Evolutionary conservation across 2,888 invertebrate genomes (phyloP).

Genomic region (Acronicta leporina): DNA sequence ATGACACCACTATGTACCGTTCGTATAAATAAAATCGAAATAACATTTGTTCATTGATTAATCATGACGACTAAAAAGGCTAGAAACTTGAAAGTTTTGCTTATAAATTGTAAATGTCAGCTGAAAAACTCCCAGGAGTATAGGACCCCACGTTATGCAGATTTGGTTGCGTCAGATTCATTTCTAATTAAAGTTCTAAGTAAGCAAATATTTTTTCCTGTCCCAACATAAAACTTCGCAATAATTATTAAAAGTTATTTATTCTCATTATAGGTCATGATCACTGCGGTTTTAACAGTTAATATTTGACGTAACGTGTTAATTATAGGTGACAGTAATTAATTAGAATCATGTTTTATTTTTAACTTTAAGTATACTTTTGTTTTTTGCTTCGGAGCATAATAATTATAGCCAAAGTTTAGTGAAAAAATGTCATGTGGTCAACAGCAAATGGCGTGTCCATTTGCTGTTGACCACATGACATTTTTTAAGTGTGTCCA

Average conservation of each 20-base stretch:
- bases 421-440: too few relatives aligned
- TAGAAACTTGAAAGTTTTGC: too few relatives aligned
- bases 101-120: too few relatives aligned
- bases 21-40: too few relatives aligned
- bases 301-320: constrained; percentile 9
- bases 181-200: background rate
- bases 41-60: too few relatives aligned
- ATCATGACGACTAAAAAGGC: too few relatives aligned
- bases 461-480: background rate
- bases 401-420: background rate
- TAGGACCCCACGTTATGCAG: too few relatives aligned
- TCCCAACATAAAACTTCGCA: background rate
- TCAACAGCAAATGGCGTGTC: too few relatives aligned
- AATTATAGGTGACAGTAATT: constrained; percentile 30
- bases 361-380: constrained; percentile 5
- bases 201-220: constrained; percentile 24
- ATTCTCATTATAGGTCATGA: constrained; percentile 30
- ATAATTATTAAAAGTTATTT: constrained; percentile 7
- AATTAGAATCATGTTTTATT: constrained; percentile 13
- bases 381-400: constrained; percentile 9
- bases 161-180: background rate
- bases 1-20: too few relatives aligned
- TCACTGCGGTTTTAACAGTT: constrained; percentile 17
- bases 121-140: too few relatives aligned
- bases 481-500: background rate